A percentile compares a stretch with the other conserved stretches of the same genome.
Conservation (phyloP, 1,140 invertebrate genomes). For the Zaprionus nigranus region DNA sequence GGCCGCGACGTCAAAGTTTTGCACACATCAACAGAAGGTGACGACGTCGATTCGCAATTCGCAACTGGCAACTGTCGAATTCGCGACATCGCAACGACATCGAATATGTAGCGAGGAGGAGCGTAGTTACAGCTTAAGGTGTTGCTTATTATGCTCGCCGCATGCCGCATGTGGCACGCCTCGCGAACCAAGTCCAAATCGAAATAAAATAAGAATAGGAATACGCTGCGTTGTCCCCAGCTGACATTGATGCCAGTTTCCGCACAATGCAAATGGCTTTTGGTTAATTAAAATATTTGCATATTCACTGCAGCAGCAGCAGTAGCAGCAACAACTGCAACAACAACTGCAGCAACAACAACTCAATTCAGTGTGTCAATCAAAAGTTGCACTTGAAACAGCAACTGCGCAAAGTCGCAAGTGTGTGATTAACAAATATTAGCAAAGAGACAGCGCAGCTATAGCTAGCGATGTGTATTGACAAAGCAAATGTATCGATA, state of each 20-base stretch:
- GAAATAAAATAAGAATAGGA: conserved; percentile 12
- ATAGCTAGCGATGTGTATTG: conserved; percentile 14
- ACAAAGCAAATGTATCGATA: neutral
- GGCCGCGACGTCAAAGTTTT: conserved; percentile 74
- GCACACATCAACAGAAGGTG: conserved; percentile 68
- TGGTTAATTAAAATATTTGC: conserved; percentile 75
- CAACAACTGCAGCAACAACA: conserved; percentile 44
- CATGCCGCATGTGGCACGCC: conserved; percentile 31
- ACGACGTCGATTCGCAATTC: conserved; percentile 28
- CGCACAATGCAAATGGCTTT: conserved; percentile 58
- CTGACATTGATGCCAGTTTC: conserved; percentile 75
- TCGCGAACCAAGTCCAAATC: conserved; percentile 21
- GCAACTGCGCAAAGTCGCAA: neutral
- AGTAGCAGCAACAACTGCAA: conserved; percentile 33
- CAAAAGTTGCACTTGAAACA: conserved; percentile 43
- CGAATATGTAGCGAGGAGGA: conserved; percentile 9
- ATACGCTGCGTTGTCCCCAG: conserved; percentile 14
- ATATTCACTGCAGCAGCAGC: conserved; percentile 31
- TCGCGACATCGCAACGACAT: conserved; percentile 12
- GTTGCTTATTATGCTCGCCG: conserved; percentile 32
- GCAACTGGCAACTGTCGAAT: conserved; percentile 16
- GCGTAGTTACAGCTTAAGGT: neutral
- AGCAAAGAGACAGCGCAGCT: conserved; percentile 50
- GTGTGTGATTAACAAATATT: conserved; percentile 77
- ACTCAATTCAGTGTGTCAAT: conserved; percentile 77